Percentiles rank a stretch among this genome's conserved stretches.
Conservation (phyloP, 2,113 vertebrate species). For the Riparia riparia region DNA sequence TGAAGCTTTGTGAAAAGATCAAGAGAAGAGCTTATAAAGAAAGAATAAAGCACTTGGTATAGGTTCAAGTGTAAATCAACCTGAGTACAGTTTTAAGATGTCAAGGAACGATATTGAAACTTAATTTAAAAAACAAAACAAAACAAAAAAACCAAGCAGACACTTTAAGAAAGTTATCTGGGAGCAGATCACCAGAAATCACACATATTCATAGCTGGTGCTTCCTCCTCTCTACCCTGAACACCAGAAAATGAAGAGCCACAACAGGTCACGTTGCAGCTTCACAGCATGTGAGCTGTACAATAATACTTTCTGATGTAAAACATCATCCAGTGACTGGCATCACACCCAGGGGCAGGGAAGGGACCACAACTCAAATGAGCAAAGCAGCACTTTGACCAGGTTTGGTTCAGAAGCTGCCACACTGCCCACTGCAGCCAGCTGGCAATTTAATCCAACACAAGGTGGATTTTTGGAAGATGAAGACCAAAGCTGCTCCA, state of each 20-base stretch:
- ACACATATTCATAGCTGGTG: background rate
- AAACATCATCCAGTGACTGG: background rate
- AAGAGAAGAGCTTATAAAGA: background rate
- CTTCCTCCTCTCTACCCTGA: background rate
- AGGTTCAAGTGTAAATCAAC: slow-evolving; percentile 31
- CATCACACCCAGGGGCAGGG: background rate
- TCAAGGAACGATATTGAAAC: background rate
- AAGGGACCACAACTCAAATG: background rate
- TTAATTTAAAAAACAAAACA: background rate
- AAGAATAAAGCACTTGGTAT: background rate
- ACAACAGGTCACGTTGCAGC: background rate
- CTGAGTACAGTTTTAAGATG: background rate
- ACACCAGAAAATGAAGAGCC: background rate
- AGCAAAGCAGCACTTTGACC: background rate
- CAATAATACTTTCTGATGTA: background rate
- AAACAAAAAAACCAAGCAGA: background rate
- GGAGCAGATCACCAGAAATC: background rate
- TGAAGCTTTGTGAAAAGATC: background rate
- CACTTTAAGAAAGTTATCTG: background rate
- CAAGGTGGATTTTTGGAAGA: background rate
- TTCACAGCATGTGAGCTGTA: background rate
- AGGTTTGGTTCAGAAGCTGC: background rate
- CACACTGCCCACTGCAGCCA: background rate
- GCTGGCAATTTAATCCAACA: background rate
- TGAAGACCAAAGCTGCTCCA: background rate